Percentiles rank a stretch among this genome's conserved stretches.
Evolutionary conservation across 2,888 invertebrate genomes (phyloP).

Genomic region (Lithophane semibrunnea): DNA sequence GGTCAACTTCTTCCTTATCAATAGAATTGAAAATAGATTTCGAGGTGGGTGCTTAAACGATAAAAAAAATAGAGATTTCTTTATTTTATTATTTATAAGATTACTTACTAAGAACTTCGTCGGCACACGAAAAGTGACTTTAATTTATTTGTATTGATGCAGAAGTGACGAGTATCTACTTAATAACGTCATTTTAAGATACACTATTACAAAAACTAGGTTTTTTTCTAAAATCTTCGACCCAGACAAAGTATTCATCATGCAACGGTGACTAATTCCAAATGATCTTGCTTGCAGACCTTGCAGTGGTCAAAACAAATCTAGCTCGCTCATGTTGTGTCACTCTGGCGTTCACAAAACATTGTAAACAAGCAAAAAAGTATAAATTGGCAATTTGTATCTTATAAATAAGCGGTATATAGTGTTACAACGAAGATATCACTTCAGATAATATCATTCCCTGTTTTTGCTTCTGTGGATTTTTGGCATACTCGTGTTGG

Average conservation of each 20-base stretch:
- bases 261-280: constrained; percentile 14
- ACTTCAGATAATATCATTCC: neutral
- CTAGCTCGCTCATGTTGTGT: neutral
- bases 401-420: neutral
- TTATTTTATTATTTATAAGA: too few relatives aligned
- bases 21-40: constrained; percentile 13
- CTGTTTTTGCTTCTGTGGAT: neutral
- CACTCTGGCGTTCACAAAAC: neutral
- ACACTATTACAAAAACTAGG: neutral
- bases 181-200: neutral
- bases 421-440: constrained; percentile 10
- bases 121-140: neutral
- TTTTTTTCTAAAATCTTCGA: constrained; percentile 11
- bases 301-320: constrained; percentile 8
- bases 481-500: too few relatives aligned
- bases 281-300: neutral
- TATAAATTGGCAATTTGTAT: neutral
- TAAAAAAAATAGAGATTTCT: neutral
- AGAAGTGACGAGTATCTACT: neutral
- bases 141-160: neutral
- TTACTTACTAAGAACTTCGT: neutral
- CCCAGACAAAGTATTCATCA: neutral
- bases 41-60: neutral
- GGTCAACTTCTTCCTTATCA: constrained; percentile 15
- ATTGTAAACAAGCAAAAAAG: neutral